phyloP scores from a whole-genome alignment of 2,888 invertebrate genomes.

The Syritta pipiens region DNA sequence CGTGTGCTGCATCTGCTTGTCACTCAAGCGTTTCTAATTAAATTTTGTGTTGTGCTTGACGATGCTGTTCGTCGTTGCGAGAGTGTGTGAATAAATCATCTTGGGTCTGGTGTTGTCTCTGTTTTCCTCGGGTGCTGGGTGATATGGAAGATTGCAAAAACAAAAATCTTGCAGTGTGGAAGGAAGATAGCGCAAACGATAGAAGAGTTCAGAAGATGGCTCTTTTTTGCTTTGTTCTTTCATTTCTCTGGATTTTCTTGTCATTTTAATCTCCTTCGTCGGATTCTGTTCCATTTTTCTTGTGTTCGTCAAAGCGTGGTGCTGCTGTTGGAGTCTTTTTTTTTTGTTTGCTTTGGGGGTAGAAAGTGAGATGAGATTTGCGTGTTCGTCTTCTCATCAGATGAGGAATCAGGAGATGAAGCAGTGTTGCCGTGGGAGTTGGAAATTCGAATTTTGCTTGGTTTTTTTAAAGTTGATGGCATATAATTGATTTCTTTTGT shows the following conservation, averaged over 20 bases:
- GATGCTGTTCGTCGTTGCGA: background rate
- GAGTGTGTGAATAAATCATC: constrained; percentile 52
- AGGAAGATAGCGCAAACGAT: constrained; percentile 13
- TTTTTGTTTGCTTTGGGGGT: too few relatives aligned
- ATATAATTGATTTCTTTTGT: too few relatives aligned
- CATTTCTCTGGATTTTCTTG: constrained; percentile 13
- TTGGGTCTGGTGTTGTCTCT: constrained; percentile 35
- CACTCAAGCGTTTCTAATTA: constrained; percentile 48
- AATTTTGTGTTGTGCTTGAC: constrained; percentile 17
- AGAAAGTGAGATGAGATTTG: constrained; percentile 14
- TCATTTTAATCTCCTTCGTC: constrained; percentile 36
- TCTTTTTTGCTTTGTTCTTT: background rate
- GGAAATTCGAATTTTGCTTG: too few relatives aligned
- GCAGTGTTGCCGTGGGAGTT: constrained; percentile 22
- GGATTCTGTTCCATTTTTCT: constrained; percentile 1
- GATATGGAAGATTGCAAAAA: background rate
- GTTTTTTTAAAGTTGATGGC: too few relatives aligned
- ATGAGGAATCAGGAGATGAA: background rate
- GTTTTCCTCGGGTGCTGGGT: constrained; percentile 2
- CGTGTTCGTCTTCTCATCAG: constrained; percentile 18
- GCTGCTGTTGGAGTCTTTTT: too few relatives aligned
- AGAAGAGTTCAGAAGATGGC: constrained; percentile 43
- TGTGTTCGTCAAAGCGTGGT: background rate
- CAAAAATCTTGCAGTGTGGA: too few relatives aligned
- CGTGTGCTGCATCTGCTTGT: constrained; percentile 54